A percentile compares a stretch with the other conserved stretches of the same genome.
These are phyloP conservation scores for Labia minor DNA, from an alignment of 2,888 invertebrate species.

Conservation along the genomic window DNA sequence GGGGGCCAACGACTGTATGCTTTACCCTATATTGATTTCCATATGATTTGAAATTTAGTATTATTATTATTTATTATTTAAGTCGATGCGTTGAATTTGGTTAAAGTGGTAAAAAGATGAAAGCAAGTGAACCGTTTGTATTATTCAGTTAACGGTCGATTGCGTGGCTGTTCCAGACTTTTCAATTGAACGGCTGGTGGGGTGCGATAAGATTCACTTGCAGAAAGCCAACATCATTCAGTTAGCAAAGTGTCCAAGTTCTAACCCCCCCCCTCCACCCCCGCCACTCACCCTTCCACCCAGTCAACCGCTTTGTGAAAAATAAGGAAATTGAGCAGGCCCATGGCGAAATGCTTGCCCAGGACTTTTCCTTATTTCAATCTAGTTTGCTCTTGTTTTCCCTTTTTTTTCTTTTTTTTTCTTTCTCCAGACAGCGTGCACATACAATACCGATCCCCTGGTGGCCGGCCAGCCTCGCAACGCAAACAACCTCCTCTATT, in stretches of 20 bases:
- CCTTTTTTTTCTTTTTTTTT: no score
- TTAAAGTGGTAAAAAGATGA: not conserved
- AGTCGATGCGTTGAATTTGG: no score
- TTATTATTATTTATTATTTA: no score
- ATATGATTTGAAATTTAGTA: no score
- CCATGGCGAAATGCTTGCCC: not conserved
- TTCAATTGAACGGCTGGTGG: slow-evolving; percentile 1
- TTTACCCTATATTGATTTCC: no score
- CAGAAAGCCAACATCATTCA: slow-evolving; percentile 13
- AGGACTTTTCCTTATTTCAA: not conserved
- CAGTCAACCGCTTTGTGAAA: not conserved
- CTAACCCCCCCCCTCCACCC: not conserved
- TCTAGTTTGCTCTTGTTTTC: not conserved
- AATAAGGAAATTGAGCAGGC: not conserved
- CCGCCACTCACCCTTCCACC: no score
- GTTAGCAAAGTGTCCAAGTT: not conserved
- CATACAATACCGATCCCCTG: not conserved
- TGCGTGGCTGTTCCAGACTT: slow-evolving; percentile 9
- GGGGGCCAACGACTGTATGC: no score
- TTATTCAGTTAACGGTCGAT: slow-evolving; percentile 5
- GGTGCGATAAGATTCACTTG: slow-evolving; percentile 5
- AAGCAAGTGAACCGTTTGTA: slow-evolving; percentile 3
- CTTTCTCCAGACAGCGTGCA: not conserved
- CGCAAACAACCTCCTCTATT: slow-evolving; percentile 1
- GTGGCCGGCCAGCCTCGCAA: not conserved